phyloP scores from a whole-genome alignment of 2,797 vertebrate genomes.

The Pangasius sanitwongsei region DNA sequence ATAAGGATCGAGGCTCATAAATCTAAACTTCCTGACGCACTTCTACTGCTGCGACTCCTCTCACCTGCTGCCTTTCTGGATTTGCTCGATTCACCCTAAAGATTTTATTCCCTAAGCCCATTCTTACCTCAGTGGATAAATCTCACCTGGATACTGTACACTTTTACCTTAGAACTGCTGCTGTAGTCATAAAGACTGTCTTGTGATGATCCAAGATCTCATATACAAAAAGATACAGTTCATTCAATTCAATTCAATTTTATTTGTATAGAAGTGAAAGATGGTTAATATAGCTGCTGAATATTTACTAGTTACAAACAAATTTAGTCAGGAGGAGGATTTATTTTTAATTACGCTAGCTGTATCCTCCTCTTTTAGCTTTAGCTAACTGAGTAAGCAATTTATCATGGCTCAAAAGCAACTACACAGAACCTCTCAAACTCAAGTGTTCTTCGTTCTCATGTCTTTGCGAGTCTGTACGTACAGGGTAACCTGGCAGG shows the following conservation, averaged over 20 bases:
- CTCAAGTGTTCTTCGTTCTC: neutral
- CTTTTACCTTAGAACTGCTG: neutral
- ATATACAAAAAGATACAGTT: neutral
- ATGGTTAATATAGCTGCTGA: neutral
- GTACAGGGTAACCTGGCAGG: neutral
- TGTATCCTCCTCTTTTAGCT: neutral
- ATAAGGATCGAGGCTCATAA: neutral
- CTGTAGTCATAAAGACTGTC: neutral
- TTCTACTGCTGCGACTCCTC: neutral
- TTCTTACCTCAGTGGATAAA: neutral
- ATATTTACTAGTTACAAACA: neutral
- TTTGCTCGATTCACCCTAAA: neutral
- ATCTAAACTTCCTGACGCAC: neutral
- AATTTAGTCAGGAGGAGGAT: neutral
- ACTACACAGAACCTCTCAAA: neutral
- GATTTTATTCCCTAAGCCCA: neutral
- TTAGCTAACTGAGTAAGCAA: neutral
- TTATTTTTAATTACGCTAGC: neutral
- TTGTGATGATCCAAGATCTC: neutral
- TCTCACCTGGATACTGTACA: neutral
- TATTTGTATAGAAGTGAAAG: neutral
- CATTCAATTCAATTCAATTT: too few relatives aligned
- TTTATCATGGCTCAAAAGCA: neutral
- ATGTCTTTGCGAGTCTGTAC: neutral
- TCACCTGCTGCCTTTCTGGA: neutral